phyloP scores from a whole-genome alignment of 2,888 invertebrate species.

The Tenodera sinensis region DNA sequence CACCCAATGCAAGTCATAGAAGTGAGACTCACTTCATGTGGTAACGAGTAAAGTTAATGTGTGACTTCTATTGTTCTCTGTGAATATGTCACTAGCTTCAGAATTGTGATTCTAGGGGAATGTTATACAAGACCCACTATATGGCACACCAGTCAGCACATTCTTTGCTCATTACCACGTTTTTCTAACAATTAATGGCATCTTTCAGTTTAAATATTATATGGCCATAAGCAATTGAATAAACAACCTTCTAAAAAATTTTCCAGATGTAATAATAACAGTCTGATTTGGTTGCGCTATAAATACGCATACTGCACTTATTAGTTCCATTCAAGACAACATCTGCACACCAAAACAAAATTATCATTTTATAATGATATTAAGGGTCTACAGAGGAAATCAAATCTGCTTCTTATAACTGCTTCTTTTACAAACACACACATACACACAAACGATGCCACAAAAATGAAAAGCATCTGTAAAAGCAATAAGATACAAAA shows the following conservation, averaged over 20 bases:
- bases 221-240: not conserved
- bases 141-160: not conserved
- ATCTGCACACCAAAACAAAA: not conserved
- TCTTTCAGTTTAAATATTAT: not conserved
- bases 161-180: not conserved
- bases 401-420: not conserved
- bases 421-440: not conserved
- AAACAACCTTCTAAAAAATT: not conserved
- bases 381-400: not conserved
- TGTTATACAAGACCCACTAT: not conserved
- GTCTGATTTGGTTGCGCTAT: not conserved
- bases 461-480: not conserved
- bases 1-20: not conserved
- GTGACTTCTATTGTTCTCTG: not conserved
- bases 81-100: not conserved
- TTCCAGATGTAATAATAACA: not conserved
- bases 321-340: not conserved
- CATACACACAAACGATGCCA: not conserved
- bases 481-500: not conserved
- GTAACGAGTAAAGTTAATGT: not conserved
- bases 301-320: not conserved
- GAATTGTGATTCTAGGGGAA: not conserved
- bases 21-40: not conserved
- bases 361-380: not conserved
- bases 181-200: not conserved